Evolutionary conservation across 2,888 invertebrate species (phyloP).

Genomic region (Empis livida): DNA sequence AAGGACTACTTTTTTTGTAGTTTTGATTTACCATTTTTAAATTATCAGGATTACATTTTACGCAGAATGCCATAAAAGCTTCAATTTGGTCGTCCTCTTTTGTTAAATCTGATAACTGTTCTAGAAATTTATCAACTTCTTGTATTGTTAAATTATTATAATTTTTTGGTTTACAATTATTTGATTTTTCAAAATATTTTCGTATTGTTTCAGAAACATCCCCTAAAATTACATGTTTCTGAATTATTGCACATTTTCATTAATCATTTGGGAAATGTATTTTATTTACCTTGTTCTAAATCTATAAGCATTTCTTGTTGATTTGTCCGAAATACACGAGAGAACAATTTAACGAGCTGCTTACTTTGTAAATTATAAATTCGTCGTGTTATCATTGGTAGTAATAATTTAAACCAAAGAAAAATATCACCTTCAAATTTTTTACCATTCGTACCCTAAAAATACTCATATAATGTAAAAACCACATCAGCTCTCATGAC

Average conservation of each 20-base stretch:
- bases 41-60: conserved; percentile 68
- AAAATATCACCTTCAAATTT: conserved; percentile 64
- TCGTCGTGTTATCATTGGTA: conserved; percentile 71
- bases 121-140: conserved; percentile 64
- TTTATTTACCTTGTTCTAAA: conserved; percentile 54
- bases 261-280: too few relatives aligned
- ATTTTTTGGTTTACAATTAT: conserved; percentile 42
- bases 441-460: conserved; percentile 40
- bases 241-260: too few relatives aligned
- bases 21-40: conserved; percentile 50
- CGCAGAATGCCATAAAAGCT: conserved; percentile 59
- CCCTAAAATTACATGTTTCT: conserved; percentile 28
- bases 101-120: conserved; percentile 58
- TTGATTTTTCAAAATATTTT: conserved; percentile 58
- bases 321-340: conserved; percentile 59
- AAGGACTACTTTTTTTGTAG: too few relatives aligned
- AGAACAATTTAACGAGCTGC: conserved; percentile 78
- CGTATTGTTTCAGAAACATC: conserved; percentile 81
- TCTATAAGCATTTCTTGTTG: conserved; percentile 73
- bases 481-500: too few relatives aligned
- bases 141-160: conserved; percentile 60
- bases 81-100: conserved; percentile 78
- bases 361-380: conserved; percentile 89
- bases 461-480: conserved; percentile 8
- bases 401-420: conserved; percentile 67